Percentiles rank a stretch among this genome's conserved stretches.
phyloP scores from a whole-genome alignment of 2,797 vertebrate species.

The Amblyopsis hoosieri region DNA sequence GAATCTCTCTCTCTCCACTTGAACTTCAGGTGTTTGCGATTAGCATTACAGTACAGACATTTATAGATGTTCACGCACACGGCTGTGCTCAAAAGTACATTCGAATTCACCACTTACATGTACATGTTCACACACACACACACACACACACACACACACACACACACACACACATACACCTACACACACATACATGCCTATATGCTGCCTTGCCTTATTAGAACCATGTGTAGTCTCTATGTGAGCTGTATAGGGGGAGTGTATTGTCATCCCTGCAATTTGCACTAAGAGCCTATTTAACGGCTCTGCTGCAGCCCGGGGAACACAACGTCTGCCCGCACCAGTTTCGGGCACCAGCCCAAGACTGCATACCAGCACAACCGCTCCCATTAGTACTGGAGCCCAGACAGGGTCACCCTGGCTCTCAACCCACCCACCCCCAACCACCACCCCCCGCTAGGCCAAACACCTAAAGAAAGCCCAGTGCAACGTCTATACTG shows the following conservation, averaged over 20 bases:
- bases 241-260: conserved; percentile 38
- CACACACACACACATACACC: conserved; percentile 38
- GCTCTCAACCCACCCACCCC: background rate
- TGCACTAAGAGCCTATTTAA: conserved; percentile 59
- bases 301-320: conserved; percentile 31
- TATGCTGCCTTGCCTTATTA: conserved; percentile 54
- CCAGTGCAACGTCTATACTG: conserved; percentile 2
- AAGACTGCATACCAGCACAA: conserved; percentile 32
- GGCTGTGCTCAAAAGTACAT: conserved; percentile 29
- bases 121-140: conserved; percentile 3
- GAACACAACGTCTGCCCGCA: conserved; percentile 29
- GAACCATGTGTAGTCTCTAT: conserved; percentile 59
- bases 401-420: conserved; percentile 6
- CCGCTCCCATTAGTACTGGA: conserved; percentile 21
- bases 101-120: conserved; percentile 22
- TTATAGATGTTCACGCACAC: background rate
- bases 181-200: conserved; percentile 44
- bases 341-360: conserved; percentile 30
- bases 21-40: conserved; percentile 75
- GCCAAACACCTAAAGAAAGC: background rate
- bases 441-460: background rate
- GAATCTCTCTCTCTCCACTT: conserved; percentile 48
- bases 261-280: conserved; percentile 61
- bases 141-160: conserved; percentile 39
- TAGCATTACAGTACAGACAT: conserved; percentile 44